A percentile compares a stretch with the other conserved stretches of the same genome.
Conservation (phyloP, 2,888 invertebrate genomes). For the Baronia brevicornis region DNA sequence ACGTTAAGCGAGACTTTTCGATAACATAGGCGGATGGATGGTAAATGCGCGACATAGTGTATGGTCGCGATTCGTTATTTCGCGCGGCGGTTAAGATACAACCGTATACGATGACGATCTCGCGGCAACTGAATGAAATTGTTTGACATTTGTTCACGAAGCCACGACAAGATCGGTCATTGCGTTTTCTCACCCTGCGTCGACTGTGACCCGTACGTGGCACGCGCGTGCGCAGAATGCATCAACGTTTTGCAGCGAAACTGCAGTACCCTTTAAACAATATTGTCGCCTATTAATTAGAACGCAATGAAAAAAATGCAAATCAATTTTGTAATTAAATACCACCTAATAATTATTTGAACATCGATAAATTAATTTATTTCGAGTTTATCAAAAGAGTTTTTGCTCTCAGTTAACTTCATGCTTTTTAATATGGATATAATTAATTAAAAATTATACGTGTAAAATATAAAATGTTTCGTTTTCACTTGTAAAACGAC, state of each 20-base stretch:
- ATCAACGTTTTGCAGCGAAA: constrained; percentile 19
- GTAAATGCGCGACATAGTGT: constrained; percentile 80
- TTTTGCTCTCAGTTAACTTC: too few species aligned
- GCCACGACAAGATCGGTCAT: constrained; percentile 18
- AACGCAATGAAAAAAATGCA: not conserved
- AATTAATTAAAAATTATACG: too few species aligned
- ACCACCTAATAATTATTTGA: too few species aligned
- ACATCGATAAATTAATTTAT: too few species aligned
- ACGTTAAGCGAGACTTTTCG: constrained; percentile 76
- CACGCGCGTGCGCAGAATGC: constrained; percentile 45
- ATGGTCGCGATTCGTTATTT: constrained; percentile 26
- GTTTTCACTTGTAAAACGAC: too few species aligned
- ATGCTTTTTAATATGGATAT: too few species aligned
- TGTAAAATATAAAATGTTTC: too few species aligned
- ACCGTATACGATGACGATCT: constrained; percentile 20
- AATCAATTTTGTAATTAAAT: not conserved
- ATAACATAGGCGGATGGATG: constrained; percentile 78
- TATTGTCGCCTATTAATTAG: not conserved
- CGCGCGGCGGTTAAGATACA: constrained; percentile 10
- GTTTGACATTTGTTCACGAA: constrained; percentile 18
- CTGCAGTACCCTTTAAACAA: constrained; percentile 3
- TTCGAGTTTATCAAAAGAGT: too few species aligned
- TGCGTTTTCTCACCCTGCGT: constrained; percentile 23
- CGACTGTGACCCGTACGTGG: constrained; percentile 44
- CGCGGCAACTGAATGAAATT: constrained; percentile 31